Evolutionary conservation across 1,140 invertebrate species (phyloP).

Genomic region (Danaus plexippus): DNA sequence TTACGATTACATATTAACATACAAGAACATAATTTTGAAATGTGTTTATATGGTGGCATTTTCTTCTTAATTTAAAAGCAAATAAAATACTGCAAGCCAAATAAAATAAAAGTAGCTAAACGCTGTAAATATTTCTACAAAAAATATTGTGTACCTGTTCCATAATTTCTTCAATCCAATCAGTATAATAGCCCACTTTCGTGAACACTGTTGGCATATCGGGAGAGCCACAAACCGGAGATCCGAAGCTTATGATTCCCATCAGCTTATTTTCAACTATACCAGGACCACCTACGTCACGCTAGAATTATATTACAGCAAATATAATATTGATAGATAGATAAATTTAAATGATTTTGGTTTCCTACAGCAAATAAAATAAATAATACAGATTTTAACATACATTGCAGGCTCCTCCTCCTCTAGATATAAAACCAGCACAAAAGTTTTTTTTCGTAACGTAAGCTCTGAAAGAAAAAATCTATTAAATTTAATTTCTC

Average conservation of each 20-base stretch:
- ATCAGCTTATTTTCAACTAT: conserved; percentile 32
- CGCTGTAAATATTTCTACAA: too few relatives aligned
- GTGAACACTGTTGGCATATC: conserved; percentile 58
- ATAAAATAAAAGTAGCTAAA: too few relatives aligned
- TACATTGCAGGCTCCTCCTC: conserved; percentile 50
- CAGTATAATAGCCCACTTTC: conserved; percentile 39
- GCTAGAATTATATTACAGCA: conserved; percentile 24
- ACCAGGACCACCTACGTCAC: conserved; percentile 51
- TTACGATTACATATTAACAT: too few relatives aligned
- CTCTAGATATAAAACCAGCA: conserved; percentile 45
- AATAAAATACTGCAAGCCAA: too few relatives aligned
- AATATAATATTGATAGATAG: background rate
- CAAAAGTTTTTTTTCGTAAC: conserved; percentile 45
- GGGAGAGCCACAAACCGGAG: conserved; percentile 39
- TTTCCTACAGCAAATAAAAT: too few relatives aligned
- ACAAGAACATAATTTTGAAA: too few relatives aligned
- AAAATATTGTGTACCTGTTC: conserved; percentile 12
- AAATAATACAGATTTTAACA: conserved; percentile 10
- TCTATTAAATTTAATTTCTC: background rate
- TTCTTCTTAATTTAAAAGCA: too few relatives aligned
- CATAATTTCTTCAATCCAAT: conserved; percentile 49
- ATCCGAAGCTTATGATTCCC: conserved; percentile 49
- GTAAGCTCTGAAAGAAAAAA: conserved; percentile 37
- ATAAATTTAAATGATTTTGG: too few relatives aligned
- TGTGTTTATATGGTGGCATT: too few relatives aligned